A percentile compares a stretch with the other conserved stretches of the same genome.
Evolutionary conservation across 2,797 vertebrate genomes (phyloP).

Genomic region (Otus scops): DNA sequence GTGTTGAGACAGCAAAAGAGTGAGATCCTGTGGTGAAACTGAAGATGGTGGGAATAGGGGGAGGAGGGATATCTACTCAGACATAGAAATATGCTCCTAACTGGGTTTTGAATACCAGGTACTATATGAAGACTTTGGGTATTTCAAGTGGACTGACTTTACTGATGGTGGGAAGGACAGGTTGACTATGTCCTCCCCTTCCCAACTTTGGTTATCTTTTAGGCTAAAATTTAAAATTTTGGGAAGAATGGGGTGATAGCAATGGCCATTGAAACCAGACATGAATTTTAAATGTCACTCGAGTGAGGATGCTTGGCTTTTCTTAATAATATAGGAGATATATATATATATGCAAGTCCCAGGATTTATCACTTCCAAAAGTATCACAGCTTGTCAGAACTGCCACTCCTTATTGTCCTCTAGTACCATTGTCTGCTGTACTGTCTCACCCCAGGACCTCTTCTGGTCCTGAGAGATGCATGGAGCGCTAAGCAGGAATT

Average conservation of each 20-base stretch:
- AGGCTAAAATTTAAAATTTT: not conserved
- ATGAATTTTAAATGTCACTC: not conserved
- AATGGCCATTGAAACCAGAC: not conserved
- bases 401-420: not conserved
- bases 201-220: not conserved
- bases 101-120: not conserved
- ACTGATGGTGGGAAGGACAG: not conserved
- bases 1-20: not conserved
- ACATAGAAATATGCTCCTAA: not conserved
- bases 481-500: not conserved
- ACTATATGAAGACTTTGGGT: not conserved
- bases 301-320: not conserved
- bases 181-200: accelerated
- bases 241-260: not conserved
- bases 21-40: not conserved
- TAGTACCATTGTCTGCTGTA: not conserved
- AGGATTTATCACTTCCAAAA: not conserved
- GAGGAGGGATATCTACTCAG: not conserved
- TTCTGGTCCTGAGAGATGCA: not conserved
- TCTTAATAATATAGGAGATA: not conserved
- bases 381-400: not conserved
- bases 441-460: not conserved
- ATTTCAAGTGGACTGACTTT: not conserved
- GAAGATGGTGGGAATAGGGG: not conserved
- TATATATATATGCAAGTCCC: not conserved